Conservation (phyloP, 2,888 invertebrate genomes). For the Xestia sexstrigata region DNA sequence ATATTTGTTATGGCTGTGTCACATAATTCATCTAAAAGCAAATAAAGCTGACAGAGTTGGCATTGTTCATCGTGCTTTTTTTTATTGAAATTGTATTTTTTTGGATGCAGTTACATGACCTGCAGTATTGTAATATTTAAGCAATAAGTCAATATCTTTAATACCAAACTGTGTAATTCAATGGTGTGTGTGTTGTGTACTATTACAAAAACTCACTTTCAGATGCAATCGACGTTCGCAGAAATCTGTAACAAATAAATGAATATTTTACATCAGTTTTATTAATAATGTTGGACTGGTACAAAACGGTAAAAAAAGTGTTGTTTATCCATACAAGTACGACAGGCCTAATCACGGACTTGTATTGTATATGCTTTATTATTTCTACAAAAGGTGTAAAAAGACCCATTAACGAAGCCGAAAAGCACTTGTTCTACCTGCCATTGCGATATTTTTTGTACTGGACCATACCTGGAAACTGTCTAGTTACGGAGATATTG, state of each 20-base stretch:
- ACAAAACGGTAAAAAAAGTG: neutral
- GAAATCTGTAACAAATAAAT: constrained; percentile 48
- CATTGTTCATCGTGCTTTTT: constrained; percentile 15
- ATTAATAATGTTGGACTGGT: neutral
- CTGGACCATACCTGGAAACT: too few relatives aligned
- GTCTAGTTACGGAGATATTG: too few relatives aligned
- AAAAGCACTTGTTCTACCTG: too few relatives aligned
- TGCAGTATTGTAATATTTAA: neutral
- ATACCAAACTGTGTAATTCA: neutral
- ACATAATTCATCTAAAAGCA: constrained; percentile 40
- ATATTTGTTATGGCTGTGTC: constrained; percentile 36
- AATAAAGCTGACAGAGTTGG: constrained; percentile 38
- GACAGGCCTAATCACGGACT: too few relatives aligned
- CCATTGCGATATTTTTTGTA: too few relatives aligned
- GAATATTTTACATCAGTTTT: neutral
- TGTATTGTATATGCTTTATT: too few relatives aligned
- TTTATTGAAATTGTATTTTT: constrained; percentile 14
- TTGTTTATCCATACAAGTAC: too few relatives aligned
- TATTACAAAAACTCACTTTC: constrained; percentile 23
- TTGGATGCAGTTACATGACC: neutral
- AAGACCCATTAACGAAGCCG: too few relatives aligned
- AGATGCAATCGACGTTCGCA: neutral
- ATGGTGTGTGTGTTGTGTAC: neutral
- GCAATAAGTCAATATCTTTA: neutral
- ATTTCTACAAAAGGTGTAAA: too few relatives aligned